Evolutionary conservation across 1,140 invertebrate genomes (phyloP), one percentile per base, ranked within the genome.

Genomic region (Octopus sinensis): DNA sequence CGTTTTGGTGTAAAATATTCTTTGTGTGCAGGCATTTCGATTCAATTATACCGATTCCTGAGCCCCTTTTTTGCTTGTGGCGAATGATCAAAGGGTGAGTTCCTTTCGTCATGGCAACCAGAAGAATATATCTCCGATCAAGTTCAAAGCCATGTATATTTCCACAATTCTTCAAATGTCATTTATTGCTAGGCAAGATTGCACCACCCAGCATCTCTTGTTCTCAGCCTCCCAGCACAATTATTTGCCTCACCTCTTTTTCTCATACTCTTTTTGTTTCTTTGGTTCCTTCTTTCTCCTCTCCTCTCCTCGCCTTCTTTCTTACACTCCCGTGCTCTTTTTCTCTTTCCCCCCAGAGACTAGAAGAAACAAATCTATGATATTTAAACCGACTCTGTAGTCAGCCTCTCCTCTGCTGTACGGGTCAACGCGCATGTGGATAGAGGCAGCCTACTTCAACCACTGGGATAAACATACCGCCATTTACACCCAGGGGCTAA

Each of bases 31-130:
- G 79, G 78, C 73, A 80, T 80, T 83, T 54, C 80, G 78, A 83
- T 83, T 83, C 79, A 83, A 83, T 83, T 83, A 83, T 80, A 62
- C 79, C 53, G 17, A 78, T 83, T 83, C 79, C 79, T 30, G 79
- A 76, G 73, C 75, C 68, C 68, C 13, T 17, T 73, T 73, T 6
- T 53, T 12, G 68, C 82, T 52, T 5, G 30, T n/a, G 82, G 82
- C 75, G 6, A 7, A 43, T 54, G 82, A 83, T 83, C 82, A 83
- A 83, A 83, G 71, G 79, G 53, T 62, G 68, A 76, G 75, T 54
- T 53, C 56, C 23, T 79, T 71, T 23, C 54, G 17, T 43, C 56
- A 51, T 53, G 77, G 53, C 78, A 54, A 75, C 77, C 30, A 43
- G 23, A 43, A 77, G 76, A 77, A 77, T 53, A 77, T 77, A 77